These are phyloP conservation scores for Sternotherus odoratus DNA, from an alignment of 2,797 vertebrate genomes.

Conservation along the genomic window DNA sequence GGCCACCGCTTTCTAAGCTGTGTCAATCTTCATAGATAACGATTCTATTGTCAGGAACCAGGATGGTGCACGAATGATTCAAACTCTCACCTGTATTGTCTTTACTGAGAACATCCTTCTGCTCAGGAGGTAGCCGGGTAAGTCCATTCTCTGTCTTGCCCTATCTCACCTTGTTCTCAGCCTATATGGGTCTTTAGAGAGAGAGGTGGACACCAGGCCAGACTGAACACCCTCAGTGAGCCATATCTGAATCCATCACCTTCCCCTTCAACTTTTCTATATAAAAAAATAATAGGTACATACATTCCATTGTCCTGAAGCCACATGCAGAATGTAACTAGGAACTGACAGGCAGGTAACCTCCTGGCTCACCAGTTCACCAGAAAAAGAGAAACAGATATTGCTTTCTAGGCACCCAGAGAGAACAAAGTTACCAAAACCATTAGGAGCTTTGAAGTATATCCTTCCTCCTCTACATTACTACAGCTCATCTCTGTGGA, in stretches of 20 bases:
- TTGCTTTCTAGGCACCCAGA: background rate
- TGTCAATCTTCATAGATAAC: background rate
- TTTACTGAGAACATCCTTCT: background rate
- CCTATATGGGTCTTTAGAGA: conserved; percentile 24
- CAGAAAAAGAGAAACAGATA: background rate
- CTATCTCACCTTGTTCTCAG: background rate
- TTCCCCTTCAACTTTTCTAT: background rate
- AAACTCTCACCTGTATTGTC: background rate
- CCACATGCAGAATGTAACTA: background rate
- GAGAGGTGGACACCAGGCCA: background rate
- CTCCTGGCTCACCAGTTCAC: background rate
- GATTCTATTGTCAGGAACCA: background rate
- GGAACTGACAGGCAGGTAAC: background rate
- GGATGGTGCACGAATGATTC: background rate
- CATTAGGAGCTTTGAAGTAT: rapidly evolving
- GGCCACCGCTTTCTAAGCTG: background rate
- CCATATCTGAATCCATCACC: background rate
- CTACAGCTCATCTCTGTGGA: rapidly evolving
- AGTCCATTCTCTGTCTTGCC: rapidly evolving
- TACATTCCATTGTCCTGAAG: conserved; percentile 12
- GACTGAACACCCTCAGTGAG: background rate
- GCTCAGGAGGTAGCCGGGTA: rapidly evolving
- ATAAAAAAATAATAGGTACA: background rate
- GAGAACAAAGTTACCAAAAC: background rate
- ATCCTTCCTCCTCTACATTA: background rate